Percentiles rank a stretch among this genome's conserved stretches.
phyloP scores from a whole-genome alignment of 2,888 invertebrate species.

The Morpho deidamia region DNA sequence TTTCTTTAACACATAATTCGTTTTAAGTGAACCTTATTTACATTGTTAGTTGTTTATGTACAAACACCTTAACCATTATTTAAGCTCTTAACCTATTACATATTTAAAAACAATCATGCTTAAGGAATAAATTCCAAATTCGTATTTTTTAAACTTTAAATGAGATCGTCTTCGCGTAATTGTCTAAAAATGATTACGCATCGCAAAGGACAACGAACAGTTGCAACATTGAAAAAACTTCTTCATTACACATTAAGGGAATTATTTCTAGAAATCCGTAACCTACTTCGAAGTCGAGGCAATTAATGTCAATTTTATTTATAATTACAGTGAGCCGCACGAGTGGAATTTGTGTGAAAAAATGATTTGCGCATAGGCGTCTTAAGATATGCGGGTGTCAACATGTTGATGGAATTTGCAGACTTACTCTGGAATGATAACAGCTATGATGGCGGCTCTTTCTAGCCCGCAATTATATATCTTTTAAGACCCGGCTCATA shows the following conservation, averaged over 20 bases:
- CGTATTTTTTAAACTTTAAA: too few species aligned
- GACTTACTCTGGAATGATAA: constrained; percentile 32
- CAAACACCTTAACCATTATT: too few species aligned
- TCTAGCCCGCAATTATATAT: constrained; percentile 32
- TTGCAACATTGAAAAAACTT: constrained; percentile 9
- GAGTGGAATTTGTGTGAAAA: constrained; percentile 39
- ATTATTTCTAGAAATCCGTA: constrained; percentile 64
- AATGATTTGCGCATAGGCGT: constrained; percentile 37
- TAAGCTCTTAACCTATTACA: too few species aligned
- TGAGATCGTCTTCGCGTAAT: too few species aligned
- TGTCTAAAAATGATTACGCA: not conserved
- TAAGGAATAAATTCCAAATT: too few species aligned
- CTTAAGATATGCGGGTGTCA: constrained; percentile 30
- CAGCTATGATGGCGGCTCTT: constrained; percentile 28
- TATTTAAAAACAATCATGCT: too few species aligned
- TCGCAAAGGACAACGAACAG: constrained; percentile 5
- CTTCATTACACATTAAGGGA: constrained; percentile 24
- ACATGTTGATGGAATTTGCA: constrained; percentile 29
- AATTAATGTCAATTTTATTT: constrained; percentile 74
- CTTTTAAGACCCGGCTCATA: constrained; percentile 26
- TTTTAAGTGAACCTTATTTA: too few species aligned
- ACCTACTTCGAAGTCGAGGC: constrained; percentile 55
- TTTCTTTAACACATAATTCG: too few species aligned
- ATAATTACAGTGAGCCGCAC: constrained; percentile 49
- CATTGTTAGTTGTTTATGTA: too few species aligned